These are phyloP conservation scores for Melipona beecheii DNA, from an alignment of 2,888 invertebrate species.

Conservation along the genomic window DNA sequence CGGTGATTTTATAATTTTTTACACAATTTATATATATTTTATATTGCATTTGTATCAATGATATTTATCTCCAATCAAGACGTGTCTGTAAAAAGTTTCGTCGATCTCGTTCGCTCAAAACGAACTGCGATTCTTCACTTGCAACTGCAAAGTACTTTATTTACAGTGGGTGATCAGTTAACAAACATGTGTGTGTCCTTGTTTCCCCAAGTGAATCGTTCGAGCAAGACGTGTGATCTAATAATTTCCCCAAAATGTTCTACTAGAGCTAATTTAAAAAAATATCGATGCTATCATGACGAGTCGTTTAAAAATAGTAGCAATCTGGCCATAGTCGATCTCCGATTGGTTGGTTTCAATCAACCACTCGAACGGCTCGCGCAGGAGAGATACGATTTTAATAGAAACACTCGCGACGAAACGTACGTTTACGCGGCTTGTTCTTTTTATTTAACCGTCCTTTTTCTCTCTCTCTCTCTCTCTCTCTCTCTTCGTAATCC, in stretches of 20 bases:
- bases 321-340: neutral
- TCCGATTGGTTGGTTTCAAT: neutral
- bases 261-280: too few relatives aligned
- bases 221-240: too few relatives aligned
- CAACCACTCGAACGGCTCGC: neutral
- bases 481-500: neutral
- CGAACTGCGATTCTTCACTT: neutral
- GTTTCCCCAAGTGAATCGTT: too few relatives aligned
- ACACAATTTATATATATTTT: too few relatives aligned
- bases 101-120: neutral
- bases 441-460: conserved; percentile 32
- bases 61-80: neutral
- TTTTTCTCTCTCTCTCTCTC: neutral
- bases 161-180: too few relatives aligned
- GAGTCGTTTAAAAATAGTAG: neutral
- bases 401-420: conserved; percentile 16
- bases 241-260: too few relatives aligned
- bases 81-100: neutral
- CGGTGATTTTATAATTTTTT: too few relatives aligned
- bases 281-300: neutral
- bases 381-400: conserved; percentile 30
- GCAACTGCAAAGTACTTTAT: too few relatives aligned
- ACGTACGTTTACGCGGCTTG: neutral
- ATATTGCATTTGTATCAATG: neutral
- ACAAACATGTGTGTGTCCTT: too few relatives aligned